Evolutionary conservation across 2,888 invertebrate species (phyloP).

Genomic region (Zygogramma bicolorata): DNA sequence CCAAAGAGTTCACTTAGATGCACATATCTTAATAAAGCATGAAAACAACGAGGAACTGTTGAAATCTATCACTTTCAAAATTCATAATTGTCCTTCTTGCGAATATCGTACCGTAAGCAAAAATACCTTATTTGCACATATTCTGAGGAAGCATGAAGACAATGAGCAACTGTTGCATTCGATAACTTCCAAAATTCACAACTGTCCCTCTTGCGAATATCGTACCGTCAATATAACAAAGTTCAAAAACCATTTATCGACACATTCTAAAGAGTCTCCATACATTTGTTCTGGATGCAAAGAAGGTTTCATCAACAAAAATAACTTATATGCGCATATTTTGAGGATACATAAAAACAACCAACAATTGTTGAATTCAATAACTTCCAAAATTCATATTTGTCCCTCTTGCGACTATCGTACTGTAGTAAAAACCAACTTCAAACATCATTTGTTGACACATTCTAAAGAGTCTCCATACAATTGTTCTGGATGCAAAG

Average conservation of each 20-base stretch:
- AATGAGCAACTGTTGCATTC: slow-evolving; percentile 9
- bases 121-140: slow-evolving; percentile 38
- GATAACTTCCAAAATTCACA: slow-evolving; percentile 28
- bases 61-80: slow-evolving; percentile 22
- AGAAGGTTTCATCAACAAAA: slow-evolving; percentile 18
- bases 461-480: slow-evolving; percentile 21
- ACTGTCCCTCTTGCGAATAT: slow-evolving; percentile 25
- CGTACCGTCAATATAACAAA: neutral
- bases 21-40: slow-evolving; percentile 35
- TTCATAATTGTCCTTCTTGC: slow-evolving; percentile 26
- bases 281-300: slow-evolving; percentile 33
- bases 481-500: slow-evolving; percentile 31
- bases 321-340: slow-evolving; percentile 38
- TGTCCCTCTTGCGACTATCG: slow-evolving; percentile 26
- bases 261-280: slow-evolving; percentile 18
- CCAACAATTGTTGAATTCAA: neutral
- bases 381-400: slow-evolving; percentile 27
- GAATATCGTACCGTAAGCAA: slow-evolving; percentile 8
- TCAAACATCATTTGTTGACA: too few relatives aligned
- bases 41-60: slow-evolving; percentile 10
- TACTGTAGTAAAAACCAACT: too few relatives aligned
- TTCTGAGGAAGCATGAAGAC: slow-evolving; percentile 27
- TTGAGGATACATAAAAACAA: slow-evolving; percentile 28
- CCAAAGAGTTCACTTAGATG: slow-evolving; percentile 28
- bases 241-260: too few relatives aligned